Evolutionary conservation across 1,140 invertebrate species (phyloP).

Genomic region (Drosophila carrolli): DNA sequence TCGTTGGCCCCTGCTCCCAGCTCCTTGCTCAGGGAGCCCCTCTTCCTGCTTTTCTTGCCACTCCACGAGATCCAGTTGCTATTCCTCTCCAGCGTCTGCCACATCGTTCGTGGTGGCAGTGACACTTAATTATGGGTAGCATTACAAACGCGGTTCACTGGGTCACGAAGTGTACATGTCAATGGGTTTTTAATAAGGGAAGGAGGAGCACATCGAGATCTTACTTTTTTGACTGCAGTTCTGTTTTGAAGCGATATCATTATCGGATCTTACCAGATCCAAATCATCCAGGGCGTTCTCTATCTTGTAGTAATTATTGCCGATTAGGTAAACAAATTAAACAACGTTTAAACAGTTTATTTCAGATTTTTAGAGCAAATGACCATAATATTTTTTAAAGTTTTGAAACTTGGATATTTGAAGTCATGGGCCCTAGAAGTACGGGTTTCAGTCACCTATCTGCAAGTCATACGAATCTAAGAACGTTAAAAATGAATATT

Average conservation of each 20-base stretch:
- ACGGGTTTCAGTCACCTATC: too few relatives aligned
- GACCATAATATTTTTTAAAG: too few relatives aligned
- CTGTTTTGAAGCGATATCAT: background rate
- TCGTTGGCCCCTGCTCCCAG: slow-evolving; percentile 43
- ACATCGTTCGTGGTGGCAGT: slow-evolving; percentile 63
- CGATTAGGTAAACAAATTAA: too few relatives aligned
- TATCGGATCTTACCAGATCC: too few relatives aligned
- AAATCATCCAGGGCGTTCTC: too few relatives aligned
- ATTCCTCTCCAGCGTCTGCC: slow-evolving; percentile 20
- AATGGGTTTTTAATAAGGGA: slow-evolving; percentile 4
- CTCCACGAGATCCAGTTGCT: slow-evolving; percentile 2
- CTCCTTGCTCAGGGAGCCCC: slow-evolving; percentile 4
- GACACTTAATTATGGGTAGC: slow-evolving; percentile 82
- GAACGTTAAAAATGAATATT: too few relatives aligned
- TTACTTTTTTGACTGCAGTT: slow-evolving; percentile 28
- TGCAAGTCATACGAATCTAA: too few relatives aligned
- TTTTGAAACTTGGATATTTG: too few relatives aligned
- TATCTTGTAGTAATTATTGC: too few relatives aligned
- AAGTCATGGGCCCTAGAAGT: too few relatives aligned
- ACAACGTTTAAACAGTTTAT: too few relatives aligned
- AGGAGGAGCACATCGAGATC: slow-evolving; percentile 29
- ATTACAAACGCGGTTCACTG: slow-evolving; percentile 76
- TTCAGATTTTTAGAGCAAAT: too few relatives aligned
- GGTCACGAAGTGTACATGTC: slow-evolving; percentile 64
- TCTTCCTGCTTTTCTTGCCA: background rate